These are phyloP conservation scores for Nebria ingens DNA, from an alignment of 1,140 invertebrate genomes.

Conservation along the genomic window DNA sequence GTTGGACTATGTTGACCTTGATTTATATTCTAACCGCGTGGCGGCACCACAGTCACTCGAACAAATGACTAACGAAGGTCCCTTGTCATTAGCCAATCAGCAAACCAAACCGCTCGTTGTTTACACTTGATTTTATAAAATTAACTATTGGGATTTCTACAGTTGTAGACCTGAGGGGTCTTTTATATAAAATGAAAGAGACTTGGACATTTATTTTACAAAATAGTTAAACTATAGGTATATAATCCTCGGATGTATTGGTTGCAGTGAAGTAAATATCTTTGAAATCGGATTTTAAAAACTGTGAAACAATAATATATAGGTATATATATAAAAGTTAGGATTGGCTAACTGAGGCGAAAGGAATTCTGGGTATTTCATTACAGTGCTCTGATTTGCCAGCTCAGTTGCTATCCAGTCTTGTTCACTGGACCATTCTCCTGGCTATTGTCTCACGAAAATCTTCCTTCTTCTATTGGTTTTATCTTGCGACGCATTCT, in stretches of 20 bases:
- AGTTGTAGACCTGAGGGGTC: no score
- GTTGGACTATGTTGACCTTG: no score
- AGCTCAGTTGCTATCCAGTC: not conserved
- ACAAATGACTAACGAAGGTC: conserved; percentile 9
- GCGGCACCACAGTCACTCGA: not conserved
- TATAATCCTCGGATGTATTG: no score
- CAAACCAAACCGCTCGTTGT: not conserved
- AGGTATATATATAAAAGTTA: no score
- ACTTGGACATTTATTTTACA: no score
- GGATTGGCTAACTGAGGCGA: not conserved
- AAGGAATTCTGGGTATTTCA: conserved; percentile 14
- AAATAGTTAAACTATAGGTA: no score
- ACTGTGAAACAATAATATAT: not conserved
- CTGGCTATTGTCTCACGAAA: not conserved
- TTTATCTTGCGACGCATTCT: not conserved
- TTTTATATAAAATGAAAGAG: no score
- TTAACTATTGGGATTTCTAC: conserved; percentile 2
- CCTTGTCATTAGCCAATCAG: conserved; percentile 9
- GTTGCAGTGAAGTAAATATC: no score
- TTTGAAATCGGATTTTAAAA: not conserved
- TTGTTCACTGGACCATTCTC: not conserved
- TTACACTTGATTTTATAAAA: conserved; percentile 6
- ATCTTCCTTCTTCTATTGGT: conserved; percentile 4
- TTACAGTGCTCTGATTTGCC: conserved; percentile 12
- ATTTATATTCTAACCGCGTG: not conserved